Evolutionary conservation across 2,113 vertebrate species (phyloP), one percentile per base, ranked within the genome.

Genomic region (Psilopsiagon aurifrons): DNA sequence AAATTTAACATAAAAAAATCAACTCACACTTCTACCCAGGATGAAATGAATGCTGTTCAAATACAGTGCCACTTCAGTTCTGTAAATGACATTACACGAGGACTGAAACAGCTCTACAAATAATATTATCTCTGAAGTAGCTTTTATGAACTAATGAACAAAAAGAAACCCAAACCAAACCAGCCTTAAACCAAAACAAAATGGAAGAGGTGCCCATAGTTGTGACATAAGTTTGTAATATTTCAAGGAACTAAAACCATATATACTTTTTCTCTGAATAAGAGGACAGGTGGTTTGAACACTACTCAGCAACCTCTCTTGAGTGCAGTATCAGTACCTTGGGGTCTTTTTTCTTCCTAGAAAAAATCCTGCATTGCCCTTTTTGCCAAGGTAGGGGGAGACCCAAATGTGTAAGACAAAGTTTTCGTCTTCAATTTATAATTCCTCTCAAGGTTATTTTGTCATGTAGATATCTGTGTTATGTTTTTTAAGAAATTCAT

Each of bases 81-180:
- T 55, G 43, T 16, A 79, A 68, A 29, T 1, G 2, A 71, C 13
- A 52, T 62, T 23, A 57, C 9, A 63, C 0, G 0, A 66, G 22
- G 54, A 68, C 13, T 68, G 46, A 47, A 84, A 62, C 7, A 87
- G 62, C 11, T 57, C 52, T 47, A 33, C 11, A 39, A 76, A 74
- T 7, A 84, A 39, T 17, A 28, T 8, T 0, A 2, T 16, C 27
- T 64, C 47, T 68, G 13, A 93, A 85, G 9, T 22, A 52, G 13
- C 6, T 78, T 43, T 39, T 70, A 51, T 2, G 2, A 70, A 52
- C 18, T 59, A 59, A 74, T 31, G 6, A 74, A 60, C 13, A 37
- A 83, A 76, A 76, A 57, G 33, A 24, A 0, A 1, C 17, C 25
- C 14, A 31, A 59, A 59, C 1, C 57, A 35, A n/a, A 59, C 33